Conservation (phyloP, 2,797 vertebrate species). For the Propithecus perrieri region DNA sequence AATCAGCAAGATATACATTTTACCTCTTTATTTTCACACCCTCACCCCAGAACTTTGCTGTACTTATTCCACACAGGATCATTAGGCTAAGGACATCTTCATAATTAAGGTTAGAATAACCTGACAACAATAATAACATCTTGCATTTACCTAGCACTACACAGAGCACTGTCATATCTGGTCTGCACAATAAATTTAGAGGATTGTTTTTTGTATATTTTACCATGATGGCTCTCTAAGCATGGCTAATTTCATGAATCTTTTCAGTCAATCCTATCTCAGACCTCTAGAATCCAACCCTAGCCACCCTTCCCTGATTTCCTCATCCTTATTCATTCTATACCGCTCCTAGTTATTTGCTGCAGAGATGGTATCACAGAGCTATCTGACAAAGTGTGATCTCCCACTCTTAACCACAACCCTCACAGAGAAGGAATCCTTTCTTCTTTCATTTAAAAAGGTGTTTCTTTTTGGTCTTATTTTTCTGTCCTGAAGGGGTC, state of each 20-base stretch:
- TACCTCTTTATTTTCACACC: neutral
- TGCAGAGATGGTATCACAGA: neutral
- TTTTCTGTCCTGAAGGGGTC: neutral
- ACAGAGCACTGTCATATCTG: neutral
- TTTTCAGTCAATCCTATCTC: neutral
- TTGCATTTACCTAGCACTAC: neutral
- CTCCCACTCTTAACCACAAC: neutral
- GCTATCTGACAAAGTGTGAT: neutral
- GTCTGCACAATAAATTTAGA: neutral
- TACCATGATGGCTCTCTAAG: neutral
- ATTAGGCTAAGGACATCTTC: neutral
- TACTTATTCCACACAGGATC: neutral
- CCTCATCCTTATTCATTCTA: neutral
- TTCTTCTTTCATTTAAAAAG: neutral
- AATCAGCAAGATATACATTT: neutral
- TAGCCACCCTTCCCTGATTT: neutral
- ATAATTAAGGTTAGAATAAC: neutral
- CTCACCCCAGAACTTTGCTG: neutral
- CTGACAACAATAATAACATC: neutral
- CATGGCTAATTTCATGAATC: neutral
- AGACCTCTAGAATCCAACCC: neutral
- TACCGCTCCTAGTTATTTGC: neutral
- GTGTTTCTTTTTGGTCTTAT: neutral
- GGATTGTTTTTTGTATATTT: neutral
- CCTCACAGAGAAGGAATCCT: neutral